Evolutionary conservation across 2,113 vertebrate species (phyloP), one percentile per base, ranked within the genome.

Genomic region (Podilymbus podiceps): DNA sequence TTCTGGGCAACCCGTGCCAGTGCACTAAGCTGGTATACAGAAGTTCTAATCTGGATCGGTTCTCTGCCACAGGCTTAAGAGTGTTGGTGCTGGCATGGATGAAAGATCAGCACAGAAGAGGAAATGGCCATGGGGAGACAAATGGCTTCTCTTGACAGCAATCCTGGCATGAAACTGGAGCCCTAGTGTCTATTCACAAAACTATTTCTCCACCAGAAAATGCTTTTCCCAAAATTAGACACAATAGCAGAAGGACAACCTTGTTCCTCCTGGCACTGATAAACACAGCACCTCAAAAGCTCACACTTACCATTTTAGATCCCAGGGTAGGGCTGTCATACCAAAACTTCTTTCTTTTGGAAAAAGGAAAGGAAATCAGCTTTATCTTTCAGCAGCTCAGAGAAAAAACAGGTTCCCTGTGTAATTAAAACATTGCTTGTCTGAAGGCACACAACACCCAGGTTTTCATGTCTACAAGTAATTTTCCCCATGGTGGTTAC

Each of bases 301-400:
- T 11, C 52, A 8, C 33, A 35, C 84, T 72, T 86, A 99, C 98
- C 94, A 87, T 73, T 40, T 97, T 81, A 12, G 97, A 80, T 15
- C 85, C 96, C 88, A 98, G 49, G 6, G 88, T 66, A 52, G 98
- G 98, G 47, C 96, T 97, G 81, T 98, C 97, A 77, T 99, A 98
- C 98, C 99, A 99, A 56, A 97, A 97, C 88, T 99, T 99, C 97
- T 98, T 99, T 66, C 98, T 99, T 93, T 56, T 7, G 49, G 53
- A 40, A 76, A 67, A 90, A 93, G 6, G 8, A 91, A 64, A 68
- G 33, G 55, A 89, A 78, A 72, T 2, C 56, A 63, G 62, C 5
- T 24, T 88, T 38, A 38, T 3, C 46, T 44, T 67, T 59, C 77
- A 59, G 44, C 38, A 73, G 11, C 35, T 38, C 16, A 27, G 35